These are phyloP conservation scores for Eupithecia insigniata DNA, from an alignment of 2,888 invertebrate genomes.

Conservation along the genomic window DNA sequence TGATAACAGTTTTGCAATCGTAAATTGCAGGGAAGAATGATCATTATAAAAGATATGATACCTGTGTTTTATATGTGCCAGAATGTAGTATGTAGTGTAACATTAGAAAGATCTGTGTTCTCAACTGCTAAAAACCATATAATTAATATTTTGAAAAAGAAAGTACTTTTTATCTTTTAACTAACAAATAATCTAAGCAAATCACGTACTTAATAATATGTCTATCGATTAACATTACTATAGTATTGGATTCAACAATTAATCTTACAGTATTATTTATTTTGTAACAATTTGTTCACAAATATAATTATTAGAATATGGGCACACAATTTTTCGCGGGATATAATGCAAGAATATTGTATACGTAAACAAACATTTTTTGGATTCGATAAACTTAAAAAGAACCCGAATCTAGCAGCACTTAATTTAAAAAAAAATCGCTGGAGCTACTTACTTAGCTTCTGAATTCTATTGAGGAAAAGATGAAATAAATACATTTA, in stretches of 20 bases:
- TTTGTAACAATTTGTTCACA: background rate
- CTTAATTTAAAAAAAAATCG: background rate
- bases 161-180: background rate
- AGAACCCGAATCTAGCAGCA: background rate
- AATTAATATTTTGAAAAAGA: background rate
- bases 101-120: conserved; percentile 6
- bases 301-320: background rate
- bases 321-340: background rate
- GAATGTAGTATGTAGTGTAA: conserved; percentile 44
- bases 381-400: no score
- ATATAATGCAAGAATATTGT: background rate
- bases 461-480: background rate
- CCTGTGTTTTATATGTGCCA: conserved; percentile 46
- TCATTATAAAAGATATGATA: conserved; percentile 8
- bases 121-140: background rate
- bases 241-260: background rate
- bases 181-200: conserved; percentile 4
- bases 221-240: background rate
- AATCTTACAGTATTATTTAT: conserved; percentile 2
- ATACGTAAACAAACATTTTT: no score
- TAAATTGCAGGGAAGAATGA: background rate
- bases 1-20: conserved; percentile 3
- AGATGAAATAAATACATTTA: background rate
- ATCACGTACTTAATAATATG: background rate
- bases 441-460: background rate